Evolutionary conservation across 1,140 invertebrate genomes (phyloP).

Genomic region (Brachionus manjavacas): DNA sequence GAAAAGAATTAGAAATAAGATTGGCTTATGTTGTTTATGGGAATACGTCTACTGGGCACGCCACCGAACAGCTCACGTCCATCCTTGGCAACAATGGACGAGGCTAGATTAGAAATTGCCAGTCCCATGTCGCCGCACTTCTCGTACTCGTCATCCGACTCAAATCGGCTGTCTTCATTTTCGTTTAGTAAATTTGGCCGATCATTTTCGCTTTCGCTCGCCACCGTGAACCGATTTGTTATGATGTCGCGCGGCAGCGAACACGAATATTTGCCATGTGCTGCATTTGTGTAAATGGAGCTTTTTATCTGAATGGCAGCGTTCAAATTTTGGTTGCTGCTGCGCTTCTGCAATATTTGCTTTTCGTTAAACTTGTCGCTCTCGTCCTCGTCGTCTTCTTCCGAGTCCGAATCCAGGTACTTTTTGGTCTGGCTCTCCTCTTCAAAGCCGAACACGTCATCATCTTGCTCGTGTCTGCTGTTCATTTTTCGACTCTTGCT

Average conservation of each 20-base stretch:
- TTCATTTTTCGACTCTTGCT: neutral
- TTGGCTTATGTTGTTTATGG: constrained; percentile 41
- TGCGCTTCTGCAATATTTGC: neutral
- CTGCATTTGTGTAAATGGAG: neutral
- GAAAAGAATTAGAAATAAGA: constrained; percentile 12
- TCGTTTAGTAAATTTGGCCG: neutral
- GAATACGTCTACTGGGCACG: constrained; percentile 30
- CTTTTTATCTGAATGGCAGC: neutral
- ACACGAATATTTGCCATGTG: neutral
- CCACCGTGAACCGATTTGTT: neutral
- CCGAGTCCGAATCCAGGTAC: neutral
- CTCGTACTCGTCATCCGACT: neutral
- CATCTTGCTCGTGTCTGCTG: neutral
- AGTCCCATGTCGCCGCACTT: constrained; percentile 10
- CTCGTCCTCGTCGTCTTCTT: neutral
- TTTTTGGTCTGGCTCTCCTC: neutral
- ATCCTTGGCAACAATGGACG: constrained; percentile 32
- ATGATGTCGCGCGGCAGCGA: constrained; percentile 12
- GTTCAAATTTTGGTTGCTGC: neutral
- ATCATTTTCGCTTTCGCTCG: neutral
- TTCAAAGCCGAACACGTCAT: constrained; percentile 3
- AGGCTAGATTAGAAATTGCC: constrained; percentile 15
- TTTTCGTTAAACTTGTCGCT: neutral
- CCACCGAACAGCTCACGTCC: constrained; percentile 22
- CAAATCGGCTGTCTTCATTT: neutral